These are phyloP conservation scores for Pelagia noctiluca DNA, from an alignment of 30 jellyfish, hydroid and myxozoan species.

Conservation along the genomic window DNA sequence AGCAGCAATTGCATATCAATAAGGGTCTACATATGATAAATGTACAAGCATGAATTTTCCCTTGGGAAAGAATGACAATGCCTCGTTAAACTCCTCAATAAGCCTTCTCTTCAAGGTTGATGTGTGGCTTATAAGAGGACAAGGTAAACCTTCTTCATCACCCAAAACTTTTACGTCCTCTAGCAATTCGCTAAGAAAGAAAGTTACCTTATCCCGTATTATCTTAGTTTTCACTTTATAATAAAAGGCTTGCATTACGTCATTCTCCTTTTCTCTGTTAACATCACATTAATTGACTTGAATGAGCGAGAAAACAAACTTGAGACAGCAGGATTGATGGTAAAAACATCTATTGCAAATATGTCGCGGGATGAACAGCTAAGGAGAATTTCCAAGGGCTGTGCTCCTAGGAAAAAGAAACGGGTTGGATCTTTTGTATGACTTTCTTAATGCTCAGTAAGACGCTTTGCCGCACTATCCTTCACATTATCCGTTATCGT, in stretches of 20 bases:
- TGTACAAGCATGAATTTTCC: constrained; percentile 52
- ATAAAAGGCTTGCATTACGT: neutral
- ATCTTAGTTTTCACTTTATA: neutral
- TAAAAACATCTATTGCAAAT: constrained; percentile 44
- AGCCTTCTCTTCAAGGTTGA: constrained; percentile 20
- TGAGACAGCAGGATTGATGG: constrained; percentile 43
- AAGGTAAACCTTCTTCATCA: constrained; percentile 21
- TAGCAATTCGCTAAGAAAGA: constrained; percentile 5
- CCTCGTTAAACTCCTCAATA: constrained; percentile 9
- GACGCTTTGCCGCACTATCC: constrained; percentile 17
- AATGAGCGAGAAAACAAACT: constrained; percentile 9
- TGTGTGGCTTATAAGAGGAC: constrained; percentile 20
- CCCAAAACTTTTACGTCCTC: constrained; percentile 13
- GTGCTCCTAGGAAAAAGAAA: constrained; percentile 23
- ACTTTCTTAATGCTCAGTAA: constrained; percentile 14
- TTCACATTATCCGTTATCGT: constrained; percentile 7
- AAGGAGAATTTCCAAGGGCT: constrained; percentile 15
- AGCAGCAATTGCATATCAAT: constrained; percentile 37
- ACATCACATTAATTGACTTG: neutral
- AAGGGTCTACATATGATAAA: constrained; percentile 28
- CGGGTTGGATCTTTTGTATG: neutral
- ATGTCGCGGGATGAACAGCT: constrained; percentile 47
- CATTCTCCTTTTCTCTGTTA: too few relatives aligned
- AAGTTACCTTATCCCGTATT: constrained; percentile 24
- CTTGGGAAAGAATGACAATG: constrained; percentile 23